Evolutionary conservation across 2,888 invertebrate species (phyloP), one percentile per base, ranked within the genome.

Genomic region (Troilus luridus): DNA sequence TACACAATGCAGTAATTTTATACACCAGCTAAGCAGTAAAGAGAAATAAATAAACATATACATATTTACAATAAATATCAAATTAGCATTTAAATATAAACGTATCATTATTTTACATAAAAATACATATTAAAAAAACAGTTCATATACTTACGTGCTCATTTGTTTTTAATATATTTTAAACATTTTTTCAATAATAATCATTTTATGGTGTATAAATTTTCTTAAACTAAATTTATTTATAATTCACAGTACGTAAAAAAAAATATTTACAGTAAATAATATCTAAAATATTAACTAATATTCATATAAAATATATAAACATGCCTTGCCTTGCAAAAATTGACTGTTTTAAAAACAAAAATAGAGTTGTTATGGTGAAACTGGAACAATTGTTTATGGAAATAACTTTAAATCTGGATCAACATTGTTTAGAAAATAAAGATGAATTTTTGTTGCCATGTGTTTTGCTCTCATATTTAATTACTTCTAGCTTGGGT

Each of bases 11-110:
- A 41, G 17, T 77, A 77, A 41, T 41, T 41, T 77, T 17, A 77
- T 77, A 77, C 72, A 77, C 72, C 72, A 77, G 27, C 72, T 77
- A 77, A 77, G 72, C 72, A 77, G 17, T 27, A 7, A 41, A 77
- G 27, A 41, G 72, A 24, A 77, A 77, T 77, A 77, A 77, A 77
- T 77, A 77, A 27, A 77, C 72, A 77, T 77, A 77, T 77, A 77
- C 72, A 77, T 77, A 77, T 77, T 17, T 77, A 77, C 72, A 77
- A 77, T 77, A 77, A 77, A 77, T 77, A 77, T 77, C 41, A 77
- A 77, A 77, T 77, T 77, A 77, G 72, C 72, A 27, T 41, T 41
- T 77, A 77, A 27, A 77, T 77, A 77, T 77, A 77, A 5, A 77
- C 41, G 17, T 41, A 24, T 41, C 41, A 41, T 77, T 41, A 72